Base-by-base conservation (phyloP, 92 coral and sea anemone species). In the Zoanthus solanderi region DNA sequence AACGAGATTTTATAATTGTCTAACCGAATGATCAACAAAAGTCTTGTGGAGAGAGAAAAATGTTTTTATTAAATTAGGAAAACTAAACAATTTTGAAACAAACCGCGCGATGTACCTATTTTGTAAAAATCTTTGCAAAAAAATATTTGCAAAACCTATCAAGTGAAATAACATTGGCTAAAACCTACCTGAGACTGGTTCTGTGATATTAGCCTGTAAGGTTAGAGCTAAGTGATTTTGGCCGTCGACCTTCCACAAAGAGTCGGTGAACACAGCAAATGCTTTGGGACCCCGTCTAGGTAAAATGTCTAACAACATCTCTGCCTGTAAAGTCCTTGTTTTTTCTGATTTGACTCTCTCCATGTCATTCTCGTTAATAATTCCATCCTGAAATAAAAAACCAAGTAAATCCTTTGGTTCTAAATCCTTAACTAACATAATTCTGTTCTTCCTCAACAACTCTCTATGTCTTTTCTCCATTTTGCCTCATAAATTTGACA, bases 231-330 rank as follows among this genome's bases (percentile, higher is more conserved):
- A 91, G 84, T 97, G 98, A 31, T 90, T 83, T 50, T 95, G 97
- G 1, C 94, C 95, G 58, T 91, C 98, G 45, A 84, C 86, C 10
- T 75, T 56, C 17, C 72, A 84, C 31, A 97, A 88, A 50, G 96
- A 95, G 31, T 92, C 91, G 56, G 93, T 91, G 87, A 97, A 97
- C 9, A 78, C 78, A 45, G 90, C 89, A 73, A 95, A 97, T 31
- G 97, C 96, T 32, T 76, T 78, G 4, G 93, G 93, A 17, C 99
- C 99, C 29, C 97, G 94, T 65, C 95, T 88, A 0, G 99, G 98
- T 3, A 95, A 50, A 6, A 88, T 95, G 68, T 96, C 96, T 78
- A 97, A 78, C 15, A 97, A 83, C 47, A 86, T 87, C 83, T 95
- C 98, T 0, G 94, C 99, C 68, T 94, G 90, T 0, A 88, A 86